phyloP scores from a whole-genome alignment of 2,113 vertebrate genomes.

The Gymnogyps californianus region DNA sequence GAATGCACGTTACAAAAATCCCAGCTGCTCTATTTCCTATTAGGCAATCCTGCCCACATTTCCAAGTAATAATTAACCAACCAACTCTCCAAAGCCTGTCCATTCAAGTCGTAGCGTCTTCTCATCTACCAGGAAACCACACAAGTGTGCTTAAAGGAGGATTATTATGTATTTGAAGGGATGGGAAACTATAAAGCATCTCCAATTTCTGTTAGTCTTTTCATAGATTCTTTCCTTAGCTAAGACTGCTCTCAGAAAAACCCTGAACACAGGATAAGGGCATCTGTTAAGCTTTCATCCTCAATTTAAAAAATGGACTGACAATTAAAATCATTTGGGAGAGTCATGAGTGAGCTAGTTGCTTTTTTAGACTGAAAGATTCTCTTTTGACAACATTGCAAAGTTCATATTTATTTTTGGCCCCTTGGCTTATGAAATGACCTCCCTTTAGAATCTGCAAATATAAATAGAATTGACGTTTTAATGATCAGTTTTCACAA shows the following conservation, averaged over 20 bases:
- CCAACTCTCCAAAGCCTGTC: neutral
- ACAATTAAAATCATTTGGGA: neutral
- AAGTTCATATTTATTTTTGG: constrained; percentile 28
- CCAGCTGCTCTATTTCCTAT: neutral
- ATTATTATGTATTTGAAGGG: neutral
- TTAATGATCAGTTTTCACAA: neutral
- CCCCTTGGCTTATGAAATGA: neutral
- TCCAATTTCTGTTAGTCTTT: neutral
- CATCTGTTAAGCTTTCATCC: neutral
- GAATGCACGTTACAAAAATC: neutral
- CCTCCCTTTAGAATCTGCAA: constrained; percentile 6
- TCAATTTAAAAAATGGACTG: neutral
- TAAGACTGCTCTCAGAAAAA: neutral
- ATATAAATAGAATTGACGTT: neutral
- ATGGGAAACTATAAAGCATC: neutral
- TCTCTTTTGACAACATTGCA: constrained; percentile 22
- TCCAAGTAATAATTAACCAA: constrained; percentile 3
- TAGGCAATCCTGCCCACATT: neutral
- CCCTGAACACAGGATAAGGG: neutral
- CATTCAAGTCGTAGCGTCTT: neutral
- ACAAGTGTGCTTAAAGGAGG: neutral
- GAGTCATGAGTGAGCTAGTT: neutral
- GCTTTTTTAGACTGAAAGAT: constrained; percentile 16
- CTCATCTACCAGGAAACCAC: neutral
- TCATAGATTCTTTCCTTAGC: neutral